Percentiles rank a stretch among this genome's conserved stretches.
Conservation (phyloP, 2,797 vertebrate genomes). For the Gobio occitaniae region DNA sequence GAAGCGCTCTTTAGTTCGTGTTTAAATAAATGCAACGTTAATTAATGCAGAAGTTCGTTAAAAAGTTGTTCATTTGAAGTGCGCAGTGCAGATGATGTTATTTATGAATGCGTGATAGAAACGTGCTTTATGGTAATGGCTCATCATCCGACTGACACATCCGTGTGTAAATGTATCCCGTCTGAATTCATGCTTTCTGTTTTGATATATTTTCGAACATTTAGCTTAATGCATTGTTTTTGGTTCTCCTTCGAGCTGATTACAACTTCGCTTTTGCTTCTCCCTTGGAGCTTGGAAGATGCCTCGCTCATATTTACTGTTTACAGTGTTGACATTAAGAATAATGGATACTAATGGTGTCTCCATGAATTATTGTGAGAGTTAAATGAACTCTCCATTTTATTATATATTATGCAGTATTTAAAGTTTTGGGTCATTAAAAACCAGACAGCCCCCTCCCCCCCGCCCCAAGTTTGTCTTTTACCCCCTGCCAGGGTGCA, state of each 20-base stretch:
- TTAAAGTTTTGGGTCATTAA: conserved; percentile 99
- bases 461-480: conserved; percentile 82
- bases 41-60: conserved; percentile 36
- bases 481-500: conserved; percentile 88
- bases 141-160: conserved; percentile 32
- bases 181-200: conserved; percentile 37
- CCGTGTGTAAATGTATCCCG: conserved; percentile 14
- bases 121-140: conserved; percentile 40
- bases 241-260: conserved; percentile 70
- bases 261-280: conserved; percentile 73
- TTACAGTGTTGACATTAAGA: conserved; percentile 97
- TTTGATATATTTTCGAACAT: conserved; percentile 56
- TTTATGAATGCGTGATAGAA: conserved; percentile 33
- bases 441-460: conserved; percentile 87
- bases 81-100: conserved; percentile 15
- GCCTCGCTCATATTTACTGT: conserved; percentile 89
- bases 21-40: conserved; percentile 34
- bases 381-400: conserved; percentile 99
- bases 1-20: not conserved
- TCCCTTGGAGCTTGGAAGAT: conserved; percentile 68
- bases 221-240: conserved; percentile 57
- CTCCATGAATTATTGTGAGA: conserved; percentile 92
- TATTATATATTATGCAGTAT: conserved; percentile 99
- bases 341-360: conserved; percentile 97
- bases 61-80: conserved; percentile 42